These are phyloP conservation scores for Phyllostomus hastatus DNA, from an alignment of 2,113 vertebrate genomes.

Conservation along the genomic window DNA sequence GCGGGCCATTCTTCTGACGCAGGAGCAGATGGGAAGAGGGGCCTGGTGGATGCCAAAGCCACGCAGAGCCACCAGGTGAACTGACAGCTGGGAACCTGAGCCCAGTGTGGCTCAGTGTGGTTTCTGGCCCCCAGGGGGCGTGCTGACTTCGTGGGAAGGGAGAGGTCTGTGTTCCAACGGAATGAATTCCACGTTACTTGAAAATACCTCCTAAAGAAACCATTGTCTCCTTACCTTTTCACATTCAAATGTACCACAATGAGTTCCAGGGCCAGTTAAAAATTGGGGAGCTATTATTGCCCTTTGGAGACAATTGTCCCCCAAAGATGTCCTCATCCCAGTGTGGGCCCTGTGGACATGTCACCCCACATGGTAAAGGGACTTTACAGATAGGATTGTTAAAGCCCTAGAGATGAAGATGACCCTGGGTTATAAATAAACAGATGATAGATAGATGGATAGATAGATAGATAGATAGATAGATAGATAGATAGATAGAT, in stretches of 20 bases:
- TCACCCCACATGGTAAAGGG: background rate
- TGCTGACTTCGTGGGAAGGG: background rate
- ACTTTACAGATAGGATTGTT: background rate
- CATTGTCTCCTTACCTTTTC: background rate
- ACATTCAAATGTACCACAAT: background rate
- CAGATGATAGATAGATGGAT: too few relatives aligned
- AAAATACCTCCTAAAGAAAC: background rate
- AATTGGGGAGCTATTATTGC: background rate
- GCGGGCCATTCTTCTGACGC: background rate
- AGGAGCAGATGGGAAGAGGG: background rate
- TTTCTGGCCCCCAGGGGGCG: constrained; percentile 5
- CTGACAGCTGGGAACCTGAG: background rate
- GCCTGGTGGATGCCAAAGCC: background rate
- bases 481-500: too few relatives aligned
- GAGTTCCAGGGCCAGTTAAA: background rate
- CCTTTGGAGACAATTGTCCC: background rate
- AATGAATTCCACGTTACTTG: background rate
- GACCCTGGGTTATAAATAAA: background rate
- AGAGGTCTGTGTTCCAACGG: too few relatives aligned
- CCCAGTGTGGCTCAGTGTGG: background rate
- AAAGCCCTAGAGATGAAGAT: background rate
- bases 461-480: too few relatives aligned
- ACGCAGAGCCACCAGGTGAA: background rate
- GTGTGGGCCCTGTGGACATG: background rate
- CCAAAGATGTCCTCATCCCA: background rate